Percentiles rank a stretch among this genome's conserved stretches.
These are phyloP conservation scores for Sceliomorpha sp. DNA, from an alignment of 2,888 invertebrate species.

Conservation along the genomic window DNA sequence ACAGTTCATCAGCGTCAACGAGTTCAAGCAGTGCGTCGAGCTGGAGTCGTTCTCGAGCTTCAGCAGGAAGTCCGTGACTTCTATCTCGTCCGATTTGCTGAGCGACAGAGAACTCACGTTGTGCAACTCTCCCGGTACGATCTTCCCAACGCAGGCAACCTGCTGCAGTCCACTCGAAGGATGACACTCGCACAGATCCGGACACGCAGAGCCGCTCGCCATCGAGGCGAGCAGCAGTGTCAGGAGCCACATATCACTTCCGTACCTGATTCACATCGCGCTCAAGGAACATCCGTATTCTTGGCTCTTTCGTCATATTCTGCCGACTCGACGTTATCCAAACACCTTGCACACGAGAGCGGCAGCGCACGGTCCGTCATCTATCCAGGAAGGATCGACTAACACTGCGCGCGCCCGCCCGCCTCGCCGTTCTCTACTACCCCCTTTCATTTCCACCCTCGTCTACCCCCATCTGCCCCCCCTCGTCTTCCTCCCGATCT, in stretches of 20 bases:
- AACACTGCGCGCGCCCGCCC: conserved; percentile 68
- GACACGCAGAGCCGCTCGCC: conserved; percentile 75
- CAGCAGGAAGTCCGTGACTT: conserved; percentile 56
- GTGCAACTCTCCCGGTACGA: conserved; percentile 46
- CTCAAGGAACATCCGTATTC: conserved; percentile 2
- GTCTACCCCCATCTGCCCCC: conserved; percentile 48
- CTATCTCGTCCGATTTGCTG: conserved; percentile 59
- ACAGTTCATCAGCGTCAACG: conserved; percentile 65
- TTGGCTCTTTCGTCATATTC: conserved; percentile 9
- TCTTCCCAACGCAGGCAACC: conserved; percentile 58
- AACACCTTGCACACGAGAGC: conserved; percentile 43
- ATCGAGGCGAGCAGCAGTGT: conserved; percentile 73
- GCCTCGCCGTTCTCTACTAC: conserved; percentile 56
- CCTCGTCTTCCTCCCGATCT: conserved; percentile 45
- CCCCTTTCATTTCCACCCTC: conserved; percentile 59
- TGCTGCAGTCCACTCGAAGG: conserved; percentile 57
- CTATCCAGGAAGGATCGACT: conserved; percentile 71
- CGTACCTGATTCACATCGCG: conserved; percentile 50
- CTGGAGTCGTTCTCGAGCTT: conserved; percentile 54
- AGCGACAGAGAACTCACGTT: conserved; percentile 59
- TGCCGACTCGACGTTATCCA: conserved; percentile 25
- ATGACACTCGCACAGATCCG: conserved; percentile 71
- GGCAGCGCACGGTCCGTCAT: conserved; percentile 61
- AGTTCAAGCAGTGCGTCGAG: conserved; percentile 52
- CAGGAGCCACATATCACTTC: conserved; percentile 72